These are phyloP conservation scores for Hirtodrosophila trivittata DNA, from an alignment of 2,888 invertebrate genomes.

Conservation along the genomic window DNA sequence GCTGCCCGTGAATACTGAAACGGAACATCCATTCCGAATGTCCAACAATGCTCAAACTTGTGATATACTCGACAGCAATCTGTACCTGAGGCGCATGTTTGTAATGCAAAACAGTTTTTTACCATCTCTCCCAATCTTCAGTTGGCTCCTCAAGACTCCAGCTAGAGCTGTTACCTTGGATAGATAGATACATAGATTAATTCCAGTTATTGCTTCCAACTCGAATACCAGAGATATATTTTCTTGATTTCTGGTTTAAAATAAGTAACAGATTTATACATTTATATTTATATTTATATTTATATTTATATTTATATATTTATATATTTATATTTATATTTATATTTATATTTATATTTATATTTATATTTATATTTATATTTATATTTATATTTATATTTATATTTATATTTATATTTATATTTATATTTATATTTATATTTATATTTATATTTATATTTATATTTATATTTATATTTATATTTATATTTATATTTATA, in stretches of 20 bases:
- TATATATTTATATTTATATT: too few species aligned
- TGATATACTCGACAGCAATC: constrained; percentile 77
- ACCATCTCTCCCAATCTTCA: constrained; percentile 3
- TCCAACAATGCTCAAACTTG: constrained; percentile 54
- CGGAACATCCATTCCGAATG: too few species aligned
- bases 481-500: constrained; percentile 11
- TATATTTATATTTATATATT: too few species aligned
- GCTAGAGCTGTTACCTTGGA: too few species aligned
- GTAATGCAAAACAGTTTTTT: constrained; percentile 58
- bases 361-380: constrained; percentile 4
- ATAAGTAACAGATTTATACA: too few species aligned
- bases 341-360: too few species aligned
- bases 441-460: constrained; percentile 28
- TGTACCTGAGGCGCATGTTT: constrained; percentile 80
- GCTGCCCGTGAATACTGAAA: background rate
- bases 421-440: constrained; percentile 11
- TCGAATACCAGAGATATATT: too few species aligned
- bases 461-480: background rate
- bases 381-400: constrained; percentile 4
- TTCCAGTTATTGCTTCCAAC: too few species aligned
- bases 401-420: background rate
- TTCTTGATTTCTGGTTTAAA: too few species aligned
- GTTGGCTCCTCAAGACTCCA: constrained; percentile 9
- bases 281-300: too few species aligned
- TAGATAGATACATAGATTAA: too few species aligned